These are phyloP conservation scores for Heliothis peltigera DNA, from an alignment of 2,888 invertebrate genomes.

Conservation along the genomic window DNA sequence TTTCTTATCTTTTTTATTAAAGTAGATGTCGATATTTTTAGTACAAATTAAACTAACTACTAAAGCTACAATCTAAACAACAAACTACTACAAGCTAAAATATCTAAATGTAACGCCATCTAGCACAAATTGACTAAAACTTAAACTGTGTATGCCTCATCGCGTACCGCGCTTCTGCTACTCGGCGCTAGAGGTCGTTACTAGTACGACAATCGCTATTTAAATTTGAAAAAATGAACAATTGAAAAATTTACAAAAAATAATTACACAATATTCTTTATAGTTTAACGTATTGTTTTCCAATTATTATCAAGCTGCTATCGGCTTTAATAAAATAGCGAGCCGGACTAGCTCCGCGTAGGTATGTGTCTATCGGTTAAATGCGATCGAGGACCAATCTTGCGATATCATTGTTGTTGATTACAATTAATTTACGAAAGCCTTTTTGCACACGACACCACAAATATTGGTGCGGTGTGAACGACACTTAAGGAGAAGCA, in stretches of 20 bases:
- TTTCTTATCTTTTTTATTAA: no score
- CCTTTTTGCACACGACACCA: conserved; percentile 72
- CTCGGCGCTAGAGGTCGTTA: conserved; percentile 72
- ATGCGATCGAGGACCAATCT: conserved; percentile 45
- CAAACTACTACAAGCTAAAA: no score
- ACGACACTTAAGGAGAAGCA: conserved; percentile 76
- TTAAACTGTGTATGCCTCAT: neutral
- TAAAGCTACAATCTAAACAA: no score
- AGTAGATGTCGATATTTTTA: no score
- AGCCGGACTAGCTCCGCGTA: conserved; percentile 21
- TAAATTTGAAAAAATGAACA: neutral
- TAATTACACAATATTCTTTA: conserved; percentile 18
- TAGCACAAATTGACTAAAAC: conserved; percentile 59
- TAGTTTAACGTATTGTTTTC: conserved; percentile 13
- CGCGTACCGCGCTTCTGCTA: conserved; percentile 41
- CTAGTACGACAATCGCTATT: conserved; percentile 14
- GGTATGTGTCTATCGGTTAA: conserved; percentile 41
- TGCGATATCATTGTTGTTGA: conserved; percentile 59
- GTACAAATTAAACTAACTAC: no score
- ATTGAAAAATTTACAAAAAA: conserved; percentile 4
- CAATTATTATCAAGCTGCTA: conserved; percentile 46
- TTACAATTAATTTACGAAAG: conserved; percentile 64
- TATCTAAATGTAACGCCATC: conserved; percentile 68
- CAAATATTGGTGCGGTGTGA: conserved; percentile 78
- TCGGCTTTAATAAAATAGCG: conserved; percentile 30